Evolutionary conservation across 2,888 invertebrate genomes (phyloP), one percentile per base, ranked within the genome.

Genomic region (Lasioglossum zephyrum): DNA sequence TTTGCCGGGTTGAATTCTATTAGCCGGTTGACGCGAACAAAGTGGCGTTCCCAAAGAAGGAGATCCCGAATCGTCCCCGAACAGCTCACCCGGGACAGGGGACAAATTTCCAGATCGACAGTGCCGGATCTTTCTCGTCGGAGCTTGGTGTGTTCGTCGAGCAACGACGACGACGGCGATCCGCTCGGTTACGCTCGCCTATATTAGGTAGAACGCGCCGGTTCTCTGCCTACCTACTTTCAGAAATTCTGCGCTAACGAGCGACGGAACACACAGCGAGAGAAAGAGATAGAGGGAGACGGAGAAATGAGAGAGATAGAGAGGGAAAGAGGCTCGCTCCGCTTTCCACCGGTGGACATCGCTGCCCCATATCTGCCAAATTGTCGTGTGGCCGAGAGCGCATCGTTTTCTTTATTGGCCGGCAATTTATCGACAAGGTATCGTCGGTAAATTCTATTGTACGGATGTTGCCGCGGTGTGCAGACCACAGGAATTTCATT

Each of bases 211-310:
- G 89, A 88, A 87, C 82, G 83, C 85, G 87, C 81, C 87, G 87
- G 84, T 81, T 77, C 84, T 75, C 84, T 75, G 79, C 73, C 89
- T 90, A 80, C 89, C 91, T 89, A 90, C 91, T 92, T 92, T 92
- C 92, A 88, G 91, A 91, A 91, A 92, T 89, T 90, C 88, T 86
- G 88, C 88, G 82, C 91, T 91, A 92, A 92, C 92, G 91, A 92
- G 90, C 89, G 66, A 75, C 47, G 44, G 77, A 82, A 87, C n/a
- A 77, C 63, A 63, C 63, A 31, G 16, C 26, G 63, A 63, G 16
- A 16, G 63, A 63, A 13, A 13, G 60, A 60, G 26, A 16, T 4
- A 16, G 63, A 63, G 31, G 31, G 26, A 16, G 26, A 44, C 44
- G 4, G 44, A 4, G 44, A 44, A 0, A 44, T 0, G 44, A 44